Percentiles rank a stretch among this genome's conserved stretches.
Conservation (phyloP, 2,113 vertebrate genomes). For the Panthera uncia region DNA sequence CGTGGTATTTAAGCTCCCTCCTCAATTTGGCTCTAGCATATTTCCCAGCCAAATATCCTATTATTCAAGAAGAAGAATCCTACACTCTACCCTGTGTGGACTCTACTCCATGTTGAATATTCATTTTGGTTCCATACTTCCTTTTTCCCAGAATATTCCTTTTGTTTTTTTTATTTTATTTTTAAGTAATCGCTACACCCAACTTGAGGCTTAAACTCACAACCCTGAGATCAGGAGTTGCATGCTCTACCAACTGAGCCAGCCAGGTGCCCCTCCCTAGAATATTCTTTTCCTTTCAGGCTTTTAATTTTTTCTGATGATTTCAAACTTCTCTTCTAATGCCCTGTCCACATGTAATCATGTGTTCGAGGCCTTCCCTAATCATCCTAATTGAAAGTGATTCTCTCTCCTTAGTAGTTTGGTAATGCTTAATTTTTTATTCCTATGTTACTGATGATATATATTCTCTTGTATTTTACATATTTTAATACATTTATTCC, state of each 20-base stretch:
- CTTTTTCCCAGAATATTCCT: not conserved
- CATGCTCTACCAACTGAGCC: not conserved
- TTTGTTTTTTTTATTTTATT: not conserved
- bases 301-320: constrained; percentile 6
- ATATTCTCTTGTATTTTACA: not conserved
- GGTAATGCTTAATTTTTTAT: constrained; percentile 36
- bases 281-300: not conserved
- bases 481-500: constrained; percentile 20
- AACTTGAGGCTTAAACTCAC: not conserved
- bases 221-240: not conserved
- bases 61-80: not conserved
- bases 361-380: not conserved
- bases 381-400: constrained; percentile 10
- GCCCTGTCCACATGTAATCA: not conserved
- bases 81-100: not conserved
- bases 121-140: not conserved
- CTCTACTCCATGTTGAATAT: not conserved
- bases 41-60: not conserved
- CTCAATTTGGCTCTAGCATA: not conserved
- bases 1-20: not conserved
- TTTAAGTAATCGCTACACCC: not conserved
- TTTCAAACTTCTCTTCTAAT: not conserved
- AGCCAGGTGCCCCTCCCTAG: not conserved
- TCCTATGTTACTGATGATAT: not conserved
- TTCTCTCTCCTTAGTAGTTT: not conserved